phyloP scores from a whole-genome alignment of 2,888 invertebrate genomes.

The Temnothorax rugatulus region DNA sequence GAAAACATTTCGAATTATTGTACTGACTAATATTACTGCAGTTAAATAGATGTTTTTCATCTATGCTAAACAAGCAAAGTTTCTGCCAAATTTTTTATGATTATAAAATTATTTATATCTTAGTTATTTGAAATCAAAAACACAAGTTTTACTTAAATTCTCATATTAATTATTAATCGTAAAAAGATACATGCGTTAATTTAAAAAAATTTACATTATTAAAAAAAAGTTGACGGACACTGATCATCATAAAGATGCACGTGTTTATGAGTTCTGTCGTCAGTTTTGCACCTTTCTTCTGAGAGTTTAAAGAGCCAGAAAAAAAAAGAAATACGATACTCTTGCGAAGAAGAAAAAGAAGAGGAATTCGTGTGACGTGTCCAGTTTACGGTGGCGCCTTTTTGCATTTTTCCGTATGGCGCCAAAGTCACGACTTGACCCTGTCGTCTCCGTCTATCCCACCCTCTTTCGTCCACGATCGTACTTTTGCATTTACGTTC shows the following conservation, averaged over 20 bases:
- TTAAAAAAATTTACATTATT: background rate
- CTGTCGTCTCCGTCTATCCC: slow-evolving; percentile 42
- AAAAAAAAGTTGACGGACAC: background rate
- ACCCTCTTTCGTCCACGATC: slow-evolving; percentile 58
- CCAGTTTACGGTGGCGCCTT: slow-evolving; percentile 77
- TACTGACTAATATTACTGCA: background rate
- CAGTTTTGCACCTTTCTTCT: slow-evolving; percentile 14
- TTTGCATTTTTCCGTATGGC: slow-evolving; percentile 76
- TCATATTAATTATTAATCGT: slow-evolving; percentile 4
- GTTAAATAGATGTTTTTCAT: background rate
- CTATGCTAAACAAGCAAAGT: background rate
- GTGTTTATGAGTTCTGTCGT: background rate
- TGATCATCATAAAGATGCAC: background rate
- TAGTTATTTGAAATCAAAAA: background rate
- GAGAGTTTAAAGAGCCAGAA: slow-evolving; percentile 33
- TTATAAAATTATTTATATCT: background rate
- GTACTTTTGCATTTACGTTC: slow-evolving; percentile 72
- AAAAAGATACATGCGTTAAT: background rate
- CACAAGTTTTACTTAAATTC: background rate
- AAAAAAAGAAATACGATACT: slow-evolving; percentile 19
- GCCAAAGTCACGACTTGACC: slow-evolving; percentile 77
- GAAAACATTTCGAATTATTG: background rate
- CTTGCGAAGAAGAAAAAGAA: slow-evolving; percentile 33
- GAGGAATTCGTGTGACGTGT: slow-evolving; percentile 62
- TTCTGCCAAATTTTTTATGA: background rate